phyloP scores from a whole-genome alignment of 2,113 vertebrate genomes.

The Uria lomvia region DNA sequence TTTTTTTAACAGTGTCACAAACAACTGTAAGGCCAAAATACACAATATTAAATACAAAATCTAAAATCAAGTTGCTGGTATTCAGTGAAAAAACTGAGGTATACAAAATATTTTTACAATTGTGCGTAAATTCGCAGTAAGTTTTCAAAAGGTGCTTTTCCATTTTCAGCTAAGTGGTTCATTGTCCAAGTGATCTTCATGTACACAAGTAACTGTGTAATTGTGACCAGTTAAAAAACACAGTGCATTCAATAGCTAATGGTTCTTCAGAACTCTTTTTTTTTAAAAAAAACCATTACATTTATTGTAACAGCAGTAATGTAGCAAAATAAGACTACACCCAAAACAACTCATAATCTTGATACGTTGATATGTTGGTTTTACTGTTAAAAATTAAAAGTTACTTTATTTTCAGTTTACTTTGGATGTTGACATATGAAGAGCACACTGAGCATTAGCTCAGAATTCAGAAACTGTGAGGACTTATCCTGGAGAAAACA shows the following conservation, averaged over 20 bases:
- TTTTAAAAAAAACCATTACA: not conserved
- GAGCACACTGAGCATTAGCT: not conserved
- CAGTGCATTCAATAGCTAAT: not conserved
- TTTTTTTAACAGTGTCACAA: not conserved
- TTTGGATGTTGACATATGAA: not conserved
- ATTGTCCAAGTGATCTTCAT: not conserved
- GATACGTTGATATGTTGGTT: not conserved
- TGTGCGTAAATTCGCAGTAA: not conserved
- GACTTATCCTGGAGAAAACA: slow-evolving; percentile 24
- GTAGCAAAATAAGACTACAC: not conserved
- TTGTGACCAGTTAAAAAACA: not conserved
- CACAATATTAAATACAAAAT: slow-evolving; percentile 29
- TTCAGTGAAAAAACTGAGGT: not conserved
- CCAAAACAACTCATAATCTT: not conserved
- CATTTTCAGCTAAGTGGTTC: slow-evolving; percentile 5
- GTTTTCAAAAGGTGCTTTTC: slow-evolving; percentile 25
- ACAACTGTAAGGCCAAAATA: slow-evolving; percentile 16
- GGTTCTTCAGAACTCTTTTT: not conserved
- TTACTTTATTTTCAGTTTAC: not conserved
- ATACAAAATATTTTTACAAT: not conserved
- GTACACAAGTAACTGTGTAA: not conserved
- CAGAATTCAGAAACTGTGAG: not conserved
- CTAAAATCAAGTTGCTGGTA: not conserved
- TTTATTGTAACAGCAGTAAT: not conserved
- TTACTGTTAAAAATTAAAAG: not conserved